Percentiles rank a stretch among this genome's conserved stretches.
Conservation (phyloP, 2,888 invertebrate species). For the Lingula anatina region DNA sequence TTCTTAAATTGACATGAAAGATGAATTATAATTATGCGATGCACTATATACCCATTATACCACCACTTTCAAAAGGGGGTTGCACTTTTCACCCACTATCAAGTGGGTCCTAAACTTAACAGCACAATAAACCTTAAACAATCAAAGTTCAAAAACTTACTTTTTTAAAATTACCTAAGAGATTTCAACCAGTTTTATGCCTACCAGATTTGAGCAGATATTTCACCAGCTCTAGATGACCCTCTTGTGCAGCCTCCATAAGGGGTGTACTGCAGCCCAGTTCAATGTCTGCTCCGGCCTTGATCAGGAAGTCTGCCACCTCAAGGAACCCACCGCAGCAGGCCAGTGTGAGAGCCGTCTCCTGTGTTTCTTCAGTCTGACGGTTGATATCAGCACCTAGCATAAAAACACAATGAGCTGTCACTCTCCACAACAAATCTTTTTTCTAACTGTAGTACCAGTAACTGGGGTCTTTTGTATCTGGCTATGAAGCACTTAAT, state of each 20-base stretch:
- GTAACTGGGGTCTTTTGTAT: no score
- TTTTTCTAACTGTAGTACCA: no score
- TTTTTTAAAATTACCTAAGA: not conserved
- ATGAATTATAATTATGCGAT: no score
- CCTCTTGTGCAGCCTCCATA: conserved; percentile 98
- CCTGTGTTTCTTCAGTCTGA: conserved; percentile 95
- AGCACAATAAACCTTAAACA: not conserved
- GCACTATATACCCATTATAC: no score
- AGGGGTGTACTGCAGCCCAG: conserved; percentile 87
- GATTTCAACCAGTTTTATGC: no score
- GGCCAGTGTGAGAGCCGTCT: conserved; percentile 94
- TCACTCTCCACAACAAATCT: no score
- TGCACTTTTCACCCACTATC: not conserved
- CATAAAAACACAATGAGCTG: no score
- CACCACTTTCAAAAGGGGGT: not conserved
- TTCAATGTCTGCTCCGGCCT: conserved; percentile 91
- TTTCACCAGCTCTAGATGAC: conserved; percentile 82
- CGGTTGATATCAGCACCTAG: conserved; percentile 89
- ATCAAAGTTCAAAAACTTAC: not conserved
- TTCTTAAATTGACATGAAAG: no score
- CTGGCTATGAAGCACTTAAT: no score
- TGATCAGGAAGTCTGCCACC: conserved; percentile 89
- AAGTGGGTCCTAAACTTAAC: not conserved
- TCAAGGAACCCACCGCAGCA: conserved; percentile 90
- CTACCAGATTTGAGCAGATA: conserved; percentile 52